Evolutionary conservation across 2,113 vertebrate species (phyloP), one percentile per base, ranked within the genome.

Genomic region (Periophthalmodon schlosseri): DNA sequence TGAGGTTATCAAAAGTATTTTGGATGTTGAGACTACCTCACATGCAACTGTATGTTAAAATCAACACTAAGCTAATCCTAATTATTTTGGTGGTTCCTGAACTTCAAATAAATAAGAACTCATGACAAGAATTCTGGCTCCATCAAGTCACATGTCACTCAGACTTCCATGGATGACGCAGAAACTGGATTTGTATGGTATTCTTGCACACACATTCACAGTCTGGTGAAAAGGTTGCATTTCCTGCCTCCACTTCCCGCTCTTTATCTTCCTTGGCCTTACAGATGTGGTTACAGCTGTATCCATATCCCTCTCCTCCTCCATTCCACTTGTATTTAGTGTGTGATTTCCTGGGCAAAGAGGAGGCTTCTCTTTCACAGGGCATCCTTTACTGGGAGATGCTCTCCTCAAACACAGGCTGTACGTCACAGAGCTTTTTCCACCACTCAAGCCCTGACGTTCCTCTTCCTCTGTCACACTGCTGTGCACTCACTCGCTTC

Each of bases 261-360:
- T 76, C 78, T 80, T 73, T 52, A 81, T 81, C 85, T 76, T 64
- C 75, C 58, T 49, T 54, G 78, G 86, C 77, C 79, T 74, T 80
- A 85, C 81, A 87, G 86, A 88, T 79, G 73, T 81, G 81, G 23
- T 4, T 73, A 70, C 84, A 88, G 86, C 83, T 90, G 79, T 56
- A 77, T 85, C 39, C 73, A 50, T 80, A 81, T 77, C 63, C 21
- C 80, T 75, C 78, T 72, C 58, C 75, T 67, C 68, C 68, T 74
- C 68, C 57, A n/a, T 3, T 78, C 56, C 68, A 77, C 76, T 75
- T 78, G 68, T 36, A 54, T 77, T 77, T 47, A 84, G 63, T 61
- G 75, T 50, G 21, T 9, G 34, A 65, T 74, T 81, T 73, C 76
- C 78, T 52, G 70, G 79, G 76, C 60, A 69, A 79, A 36, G 56